Evolutionary conservation across 2,113 vertebrate genomes (phyloP).

Genomic region (Columba livia): DNA sequence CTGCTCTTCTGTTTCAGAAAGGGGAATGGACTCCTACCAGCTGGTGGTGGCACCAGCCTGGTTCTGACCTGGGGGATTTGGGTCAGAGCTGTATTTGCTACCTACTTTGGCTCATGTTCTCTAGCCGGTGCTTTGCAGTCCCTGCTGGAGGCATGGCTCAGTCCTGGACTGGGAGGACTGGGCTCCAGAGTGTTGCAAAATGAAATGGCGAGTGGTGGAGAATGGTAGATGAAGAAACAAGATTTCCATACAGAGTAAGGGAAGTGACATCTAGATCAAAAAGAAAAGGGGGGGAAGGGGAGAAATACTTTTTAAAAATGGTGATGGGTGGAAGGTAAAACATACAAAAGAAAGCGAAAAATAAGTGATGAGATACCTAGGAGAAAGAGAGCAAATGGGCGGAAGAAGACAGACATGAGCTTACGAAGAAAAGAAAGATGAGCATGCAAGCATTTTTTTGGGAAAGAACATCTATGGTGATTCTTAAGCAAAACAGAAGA

Average conservation of each 20-base stretch:
- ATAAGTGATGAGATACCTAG: background rate
- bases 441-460: background rate
- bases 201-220: background rate
- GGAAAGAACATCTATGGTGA: background rate
- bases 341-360: background rate
- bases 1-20: background rate
- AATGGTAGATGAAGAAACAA: background rate
- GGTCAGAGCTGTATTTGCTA: background rate
- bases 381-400: background rate
- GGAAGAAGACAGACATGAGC: background rate
- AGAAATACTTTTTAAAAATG: background rate
- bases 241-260: background rate
- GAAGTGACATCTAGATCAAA: background rate
- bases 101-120: background rate
- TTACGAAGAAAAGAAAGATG: background rate
- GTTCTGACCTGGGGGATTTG: background rate
- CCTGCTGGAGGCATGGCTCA: background rate
- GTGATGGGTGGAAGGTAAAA: background rate
- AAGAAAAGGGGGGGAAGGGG: too few species aligned
- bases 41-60: background rate
- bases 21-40: background rate
- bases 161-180: background rate
- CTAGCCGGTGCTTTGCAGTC: background rate
- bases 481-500: background rate
- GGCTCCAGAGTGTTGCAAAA: background rate